phyloP scores from a whole-genome alignment of 1,140 invertebrate species.

The Zaprionus gabonicus region DNA sequence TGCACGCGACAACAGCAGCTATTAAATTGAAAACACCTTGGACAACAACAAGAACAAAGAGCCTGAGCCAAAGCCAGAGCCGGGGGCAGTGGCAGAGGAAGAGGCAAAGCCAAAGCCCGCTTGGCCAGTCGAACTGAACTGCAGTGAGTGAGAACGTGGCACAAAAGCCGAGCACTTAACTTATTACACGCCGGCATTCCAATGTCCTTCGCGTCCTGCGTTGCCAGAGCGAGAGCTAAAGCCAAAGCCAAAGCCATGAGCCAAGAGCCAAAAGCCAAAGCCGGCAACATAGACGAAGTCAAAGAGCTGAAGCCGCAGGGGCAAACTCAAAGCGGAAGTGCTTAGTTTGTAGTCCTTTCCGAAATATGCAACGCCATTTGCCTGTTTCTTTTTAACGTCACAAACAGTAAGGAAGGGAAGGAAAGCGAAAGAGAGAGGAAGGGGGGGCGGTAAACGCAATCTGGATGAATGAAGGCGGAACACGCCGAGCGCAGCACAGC shows the following conservation, averaged over 20 bases:
- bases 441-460: not conserved
- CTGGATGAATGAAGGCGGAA: not conserved
- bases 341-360: conserved; percentile 69
- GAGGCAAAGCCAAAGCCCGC: not conserved
- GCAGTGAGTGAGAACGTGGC: conserved; percentile 38
- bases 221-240: not conserved
- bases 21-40: conserved; percentile 76
- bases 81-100: conserved; percentile 21
- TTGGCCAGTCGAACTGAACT: conserved; percentile 11
- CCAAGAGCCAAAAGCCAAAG: not conserved
- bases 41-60: conserved; percentile 29
- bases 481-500: not conserved
- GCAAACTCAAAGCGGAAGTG: conserved; percentile 61
- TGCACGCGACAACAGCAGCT: conserved; percentile 37
- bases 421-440: not conserved
- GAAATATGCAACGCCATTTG: conserved; percentile 71
- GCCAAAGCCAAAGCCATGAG: conserved; percentile 18
- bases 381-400: conserved; percentile 16
- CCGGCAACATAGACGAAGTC: conserved; percentile 3
- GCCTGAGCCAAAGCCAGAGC: conserved; percentile 16
- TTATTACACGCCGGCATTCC: conserved; percentile 74
- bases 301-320: conserved; percentile 3
- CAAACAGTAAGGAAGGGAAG: not conserved
- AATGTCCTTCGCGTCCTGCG: conserved; percentile 41
- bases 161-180: conserved; percentile 77